A percentile compares a stretch with the other conserved stretches of the same genome.
Evolutionary conservation across 2,888 invertebrate genomes (phyloP).

Genomic region (Tetheella fluctuosa): DNA sequence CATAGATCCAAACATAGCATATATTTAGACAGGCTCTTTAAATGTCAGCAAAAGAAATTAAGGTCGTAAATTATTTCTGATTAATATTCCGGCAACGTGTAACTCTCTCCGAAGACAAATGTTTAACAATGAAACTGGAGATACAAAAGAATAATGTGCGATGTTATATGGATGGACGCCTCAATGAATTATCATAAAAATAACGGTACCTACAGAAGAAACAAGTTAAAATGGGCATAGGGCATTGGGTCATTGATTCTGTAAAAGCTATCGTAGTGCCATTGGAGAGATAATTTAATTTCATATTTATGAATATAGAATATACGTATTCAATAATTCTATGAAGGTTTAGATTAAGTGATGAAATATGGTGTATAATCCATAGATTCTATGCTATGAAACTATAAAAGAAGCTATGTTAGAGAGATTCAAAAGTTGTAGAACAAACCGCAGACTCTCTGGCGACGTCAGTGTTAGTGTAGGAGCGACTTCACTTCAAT

Average conservation of each 20-base stretch:
- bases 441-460: constrained; percentile 48
- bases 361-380: too few species aligned
- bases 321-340: too few species aligned
- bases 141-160: constrained; percentile 33
- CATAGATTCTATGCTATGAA: constrained; percentile 22
- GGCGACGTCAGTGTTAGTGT: constrained; percentile 47
- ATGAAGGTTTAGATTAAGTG: too few species aligned
- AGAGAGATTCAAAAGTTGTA: constrained; percentile 31
- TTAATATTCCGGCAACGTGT: constrained; percentile 24
- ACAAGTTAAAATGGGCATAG: constrained; percentile 38
- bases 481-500: constrained; percentile 54
- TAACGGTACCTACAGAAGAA: constrained; percentile 40
- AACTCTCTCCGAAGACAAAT: constrained; percentile 25
- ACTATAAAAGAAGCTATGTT: constrained; percentile 26
- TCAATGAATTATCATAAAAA: constrained; percentile 49
- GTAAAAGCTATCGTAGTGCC: constrained; percentile 22
- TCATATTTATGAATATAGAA: constrained; percentile 15
- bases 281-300: constrained; percentile 9
- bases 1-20: background rate
- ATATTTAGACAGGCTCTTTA: background rate
- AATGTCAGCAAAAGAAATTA: constrained; percentile 1
- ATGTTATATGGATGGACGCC: constrained; percentile 36
- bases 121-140: constrained; percentile 29
- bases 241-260: constrained; percentile 40
- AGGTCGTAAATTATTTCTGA: constrained; percentile 23